A percentile compares a stretch with the other conserved stretches of the same genome.
These are phyloP conservation scores for Esox lucius DNA, from an alignment of 2,797 vertebrate species.

Conservation along the genomic window DNA sequence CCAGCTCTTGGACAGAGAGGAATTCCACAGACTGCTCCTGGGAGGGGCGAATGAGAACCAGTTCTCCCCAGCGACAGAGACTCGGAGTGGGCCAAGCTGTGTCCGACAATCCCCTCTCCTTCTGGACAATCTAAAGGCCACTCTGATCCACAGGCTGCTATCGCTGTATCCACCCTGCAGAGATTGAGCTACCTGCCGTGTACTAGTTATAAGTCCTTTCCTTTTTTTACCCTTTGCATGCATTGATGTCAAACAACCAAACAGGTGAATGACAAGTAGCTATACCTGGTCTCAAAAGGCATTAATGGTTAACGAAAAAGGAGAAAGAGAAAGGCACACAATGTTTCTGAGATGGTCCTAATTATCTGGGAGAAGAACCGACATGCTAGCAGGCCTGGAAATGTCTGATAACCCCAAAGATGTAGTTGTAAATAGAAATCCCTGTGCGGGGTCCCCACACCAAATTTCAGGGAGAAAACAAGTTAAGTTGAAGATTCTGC, in stretches of 20 bases:
- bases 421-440: too few relatives aligned
- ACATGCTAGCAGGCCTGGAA: neutral
- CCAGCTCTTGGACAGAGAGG: conserved; percentile 81
- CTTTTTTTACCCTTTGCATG: neutral
- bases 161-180: conserved; percentile 76
- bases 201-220: neutral
- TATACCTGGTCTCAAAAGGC: neutral
- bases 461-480: too few relatives aligned
- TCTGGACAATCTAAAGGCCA: conserved; percentile 79
- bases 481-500: too few relatives aligned
- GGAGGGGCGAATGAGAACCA: conserved; percentile 73
- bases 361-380: neutral
- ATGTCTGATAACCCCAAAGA: too few relatives aligned
- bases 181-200: conserved; percentile 62
- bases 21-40: conserved; percentile 86
- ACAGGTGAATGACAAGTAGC: neutral
- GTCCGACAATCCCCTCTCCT: conserved; percentile 51
- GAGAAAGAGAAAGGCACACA: neutral
- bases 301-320: neutral
- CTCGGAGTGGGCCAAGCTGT: conserved; percentile 71
- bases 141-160: conserved; percentile 78
- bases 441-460: too few relatives aligned
- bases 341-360: neutral
- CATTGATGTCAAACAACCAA: neutral
- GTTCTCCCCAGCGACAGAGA: conserved; percentile 11